Evolutionary conservation across 1,140 invertebrate genomes (phyloP), one percentile per base, ranked within the genome.

Genomic region (Bombus turneri): DNA sequence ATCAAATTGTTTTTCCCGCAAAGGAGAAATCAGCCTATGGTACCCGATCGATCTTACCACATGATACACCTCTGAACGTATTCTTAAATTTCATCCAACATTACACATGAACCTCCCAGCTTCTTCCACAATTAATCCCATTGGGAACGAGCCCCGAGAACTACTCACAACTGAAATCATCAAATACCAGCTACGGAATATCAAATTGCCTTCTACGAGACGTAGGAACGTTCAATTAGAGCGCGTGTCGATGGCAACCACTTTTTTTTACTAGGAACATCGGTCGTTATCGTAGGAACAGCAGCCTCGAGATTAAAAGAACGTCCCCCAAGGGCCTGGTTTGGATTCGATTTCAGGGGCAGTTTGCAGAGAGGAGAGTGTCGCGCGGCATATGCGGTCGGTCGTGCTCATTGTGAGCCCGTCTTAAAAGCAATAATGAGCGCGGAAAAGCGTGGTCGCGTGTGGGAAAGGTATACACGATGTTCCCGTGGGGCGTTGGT

Each of bases 401-500:
- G 75, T 75, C 80, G 57, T 66, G 62, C 79, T 68, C 73, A 92
- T 88, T 86, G 85, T 87, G 37, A 13, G 13, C 59, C 57, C 66
- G 72, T 73, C 90, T 92, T 87, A 85, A 91, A 83, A 84, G 91
- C 87, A 88, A 92, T 93, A 93, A 93, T 88, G 90, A 93, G 87
- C 81, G 68, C 79, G 74, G 79, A 86, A 88, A 89, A 28, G 75
- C 81, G 85, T 73, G 81, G 85, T 88, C 86, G 74, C 85, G 85
- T 93, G 92, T 93, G 92, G 90, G 91, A 93, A 93, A 93, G 85
- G 91, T 86, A 92, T 85, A 92, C 71, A 91, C 76, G 41, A 34
- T n/a, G 68, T 66, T 73, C 81, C 69, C 81, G 43, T 81, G 83
- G 89, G 88, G 80, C 66, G 85, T 41, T 57, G 81, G 81, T 91